Base-by-base conservation (phyloP, 2,888 invertebrate species). In the Macroteleia sp. region DNA sequence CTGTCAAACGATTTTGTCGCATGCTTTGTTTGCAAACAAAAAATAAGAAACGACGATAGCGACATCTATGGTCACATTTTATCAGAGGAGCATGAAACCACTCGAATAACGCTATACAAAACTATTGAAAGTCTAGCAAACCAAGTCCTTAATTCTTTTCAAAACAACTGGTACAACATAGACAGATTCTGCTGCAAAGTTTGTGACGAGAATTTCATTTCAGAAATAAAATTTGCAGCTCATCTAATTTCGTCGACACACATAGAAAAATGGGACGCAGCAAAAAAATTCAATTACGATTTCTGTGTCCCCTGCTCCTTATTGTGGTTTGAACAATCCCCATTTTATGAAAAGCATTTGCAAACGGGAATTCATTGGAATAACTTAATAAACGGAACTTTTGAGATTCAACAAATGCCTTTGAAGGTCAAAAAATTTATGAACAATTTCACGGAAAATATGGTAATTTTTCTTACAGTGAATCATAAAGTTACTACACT, bases 281-380 rank as follows among this genome's bases (percentile, higher is more conserved):
- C 25, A 10, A 1, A 1, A 0, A 3, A 20, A 1, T 12, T 14
- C 10, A 3, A 5, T 14, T 56, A 39, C n/a, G 81, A 82, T 14
- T 73, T 77, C 32, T 88, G 87, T 41, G 67, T 85, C 32, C 42
- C 81, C 3, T 88, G 88, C 74, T 81, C 86, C 2, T 74, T 73
- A 3, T 76, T 82, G 28, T 88, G 86, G 83, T 67, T 80, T 14
- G 81, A 77, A 25, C 6, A 25, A 25, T 5, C 25, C 2, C 46
- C 3, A n/a, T n/a, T n/a, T n/a, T 46, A 30, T 10, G 39, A 62
- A 25, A 6, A 5, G 6, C 25, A 25, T 25, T 25, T 3, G 25
- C 25, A 6, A 25, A 25, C 3, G 6, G 25, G 6, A 25, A 6
- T 5, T 5, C 25, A 25, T 25, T 5, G 6, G 6, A 5, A 25